These are phyloP conservation scores for Psilopsiagon aymara DNA, from an alignment of 2,113 vertebrate species.

Conservation along the genomic window DNA sequence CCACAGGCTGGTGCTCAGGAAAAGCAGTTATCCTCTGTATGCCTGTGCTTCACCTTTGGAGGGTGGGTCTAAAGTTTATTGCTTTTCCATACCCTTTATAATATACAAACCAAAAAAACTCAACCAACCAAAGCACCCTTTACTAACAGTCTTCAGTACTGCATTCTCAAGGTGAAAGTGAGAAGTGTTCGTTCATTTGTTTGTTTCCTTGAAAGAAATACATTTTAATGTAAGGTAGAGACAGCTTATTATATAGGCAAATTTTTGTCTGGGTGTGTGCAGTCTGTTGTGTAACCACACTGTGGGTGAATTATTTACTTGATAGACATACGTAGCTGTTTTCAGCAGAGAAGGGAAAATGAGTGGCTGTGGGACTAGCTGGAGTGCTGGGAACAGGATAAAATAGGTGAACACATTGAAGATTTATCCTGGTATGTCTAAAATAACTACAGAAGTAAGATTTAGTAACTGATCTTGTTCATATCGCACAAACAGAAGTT, in stretches of 20 bases:
- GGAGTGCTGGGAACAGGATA: neutral
- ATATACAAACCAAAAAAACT: neutral
- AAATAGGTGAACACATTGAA: neutral
- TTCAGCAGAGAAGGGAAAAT: neutral
- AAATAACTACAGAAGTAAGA: neutral
- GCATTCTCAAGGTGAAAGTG: neutral
- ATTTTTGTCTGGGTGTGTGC: neutral
- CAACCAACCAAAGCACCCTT: neutral
- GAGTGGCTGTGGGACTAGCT: neutral
- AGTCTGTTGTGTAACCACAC: neutral
- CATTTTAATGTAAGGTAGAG: neutral
- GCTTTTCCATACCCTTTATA: neutral
- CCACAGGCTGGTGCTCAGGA: neutral
- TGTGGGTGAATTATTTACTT: neutral
- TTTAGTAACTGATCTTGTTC: neutral
- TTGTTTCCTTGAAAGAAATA: neutral
- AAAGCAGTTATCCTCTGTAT: neutral
- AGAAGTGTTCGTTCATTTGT: neutral
- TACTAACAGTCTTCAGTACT: neutral
- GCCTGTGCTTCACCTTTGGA: neutral
- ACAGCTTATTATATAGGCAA: neutral
- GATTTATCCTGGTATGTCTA: neutral
- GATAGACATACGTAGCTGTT: neutral
- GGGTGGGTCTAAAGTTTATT: neutral
- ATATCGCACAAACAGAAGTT: neutral